These are phyloP conservation scores for Amphipoea lucens DNA, from an alignment of 2,888 invertebrate genomes.

Conservation along the genomic window DNA sequence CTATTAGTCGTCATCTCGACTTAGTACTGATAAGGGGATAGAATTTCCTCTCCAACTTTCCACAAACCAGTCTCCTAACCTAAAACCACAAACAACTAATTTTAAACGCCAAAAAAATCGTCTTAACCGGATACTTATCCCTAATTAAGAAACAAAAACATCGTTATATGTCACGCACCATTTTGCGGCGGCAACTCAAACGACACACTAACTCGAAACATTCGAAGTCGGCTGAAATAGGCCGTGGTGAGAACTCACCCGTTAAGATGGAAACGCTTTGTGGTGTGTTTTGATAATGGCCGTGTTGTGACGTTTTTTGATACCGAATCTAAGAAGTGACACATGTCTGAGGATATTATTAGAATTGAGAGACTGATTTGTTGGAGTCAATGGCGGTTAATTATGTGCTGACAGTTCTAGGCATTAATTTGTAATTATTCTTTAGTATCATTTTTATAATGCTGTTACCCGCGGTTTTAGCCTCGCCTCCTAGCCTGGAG, in stretches of 20 bases:
- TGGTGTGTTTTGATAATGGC: conserved; percentile 79
- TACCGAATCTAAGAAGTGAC: conserved; percentile 58
- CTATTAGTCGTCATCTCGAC: no score
- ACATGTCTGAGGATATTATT: conserved; percentile 54
- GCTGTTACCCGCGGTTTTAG: neutral
- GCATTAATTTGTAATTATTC: neutral
- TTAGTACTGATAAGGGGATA: neutral
- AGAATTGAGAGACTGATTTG: conserved; percentile 50
- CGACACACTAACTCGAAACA: conserved; percentile 70
- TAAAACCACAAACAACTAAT: conserved; percentile 47
- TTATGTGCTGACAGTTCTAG: conserved; percentile 19
- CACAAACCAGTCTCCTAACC: conserved; percentile 1
- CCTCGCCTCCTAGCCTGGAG: neutral
- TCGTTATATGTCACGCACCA: conserved; percentile 82
- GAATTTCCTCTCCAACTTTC: neutral
- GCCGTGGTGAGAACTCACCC: conserved; percentile 81
- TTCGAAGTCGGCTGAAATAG: conserved; percentile 73
- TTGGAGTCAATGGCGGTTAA: conserved; percentile 32
- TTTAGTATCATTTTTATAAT: conserved; percentile 10
- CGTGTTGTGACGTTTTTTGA: conserved; percentile 67
- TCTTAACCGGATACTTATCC: conserved; percentile 85
- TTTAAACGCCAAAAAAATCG: conserved; percentile 58
- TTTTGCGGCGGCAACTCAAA: conserved; percentile 78
- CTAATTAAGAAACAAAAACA: conserved; percentile 87
- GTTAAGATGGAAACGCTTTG: conserved; percentile 80